Conservation (phyloP, 2,888 invertebrate species). For the Rhabditoides inermis region DNA sequence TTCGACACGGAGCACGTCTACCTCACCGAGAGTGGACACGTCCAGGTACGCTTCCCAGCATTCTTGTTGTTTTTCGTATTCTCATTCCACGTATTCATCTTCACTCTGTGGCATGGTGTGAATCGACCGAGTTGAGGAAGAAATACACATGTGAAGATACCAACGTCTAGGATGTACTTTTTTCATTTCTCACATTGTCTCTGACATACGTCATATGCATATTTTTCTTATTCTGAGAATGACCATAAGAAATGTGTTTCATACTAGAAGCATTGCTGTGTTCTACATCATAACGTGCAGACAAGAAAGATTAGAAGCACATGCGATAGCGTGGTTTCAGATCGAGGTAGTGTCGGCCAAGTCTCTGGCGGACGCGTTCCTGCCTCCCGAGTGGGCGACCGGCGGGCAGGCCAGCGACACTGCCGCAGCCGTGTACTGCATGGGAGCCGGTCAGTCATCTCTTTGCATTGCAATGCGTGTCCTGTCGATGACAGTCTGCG, state of each 20-base stretch:
- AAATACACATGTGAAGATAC: not conserved
- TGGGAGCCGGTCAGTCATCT: constrained; percentile 19
- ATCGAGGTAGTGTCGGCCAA: constrained; percentile 21
- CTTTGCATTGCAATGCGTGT: not conserved
- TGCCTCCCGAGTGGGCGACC: constrained; percentile 34
- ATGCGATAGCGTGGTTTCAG: constrained; percentile 8
- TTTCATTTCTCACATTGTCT: no score
- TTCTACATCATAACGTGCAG: not conserved
- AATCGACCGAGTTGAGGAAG: not conserved
- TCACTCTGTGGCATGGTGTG: no score
- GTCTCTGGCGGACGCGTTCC: constrained; percentile 14
- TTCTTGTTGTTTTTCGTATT: not conserved
- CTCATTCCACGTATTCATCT: not conserved
- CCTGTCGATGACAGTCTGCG: not conserved
- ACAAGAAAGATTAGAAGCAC: not conserved
- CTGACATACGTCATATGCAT: not conserved
- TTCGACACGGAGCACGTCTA: constrained; percentile 40
- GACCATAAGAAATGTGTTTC: not conserved
- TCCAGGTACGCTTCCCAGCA: constrained; percentile 32
- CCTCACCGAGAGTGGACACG: constrained; percentile 27
- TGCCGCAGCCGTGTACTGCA: constrained; percentile 34
- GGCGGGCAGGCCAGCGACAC: constrained; percentile 23
- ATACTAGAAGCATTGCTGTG: not conserved
- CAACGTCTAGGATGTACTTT: no score
- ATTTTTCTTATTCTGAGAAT: no score